A percentile compares a stretch with the other conserved stretches of the same genome.
Evolutionary conservation across 2,113 vertebrate genomes (phyloP).

Genomic region (Sminthopsis crassicaudata): DNA sequence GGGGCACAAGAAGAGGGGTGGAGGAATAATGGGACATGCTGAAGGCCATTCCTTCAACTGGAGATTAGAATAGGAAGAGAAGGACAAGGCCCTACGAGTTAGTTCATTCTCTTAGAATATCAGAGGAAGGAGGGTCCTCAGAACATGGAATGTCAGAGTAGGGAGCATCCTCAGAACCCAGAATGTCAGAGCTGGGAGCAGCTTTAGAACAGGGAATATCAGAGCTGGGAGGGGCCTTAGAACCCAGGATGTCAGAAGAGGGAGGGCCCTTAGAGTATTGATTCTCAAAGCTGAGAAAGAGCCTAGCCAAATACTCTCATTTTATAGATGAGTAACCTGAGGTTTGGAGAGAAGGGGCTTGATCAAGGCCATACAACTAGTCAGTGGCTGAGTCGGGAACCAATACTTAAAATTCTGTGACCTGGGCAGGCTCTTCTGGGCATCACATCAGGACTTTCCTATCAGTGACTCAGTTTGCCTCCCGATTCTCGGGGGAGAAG

Average conservation of each 20-base stretch:
- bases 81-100: not conserved
- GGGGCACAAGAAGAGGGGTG: not conserved
- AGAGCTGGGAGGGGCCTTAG: too few relatives aligned
- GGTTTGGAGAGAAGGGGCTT: not conserved
- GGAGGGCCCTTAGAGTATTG: too few relatives aligned
- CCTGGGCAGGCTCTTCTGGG: not conserved
- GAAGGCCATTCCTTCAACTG: not conserved
- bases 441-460: not conserved
- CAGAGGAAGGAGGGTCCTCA: not conserved
- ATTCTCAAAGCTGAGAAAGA: not conserved
- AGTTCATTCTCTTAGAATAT: not conserved
- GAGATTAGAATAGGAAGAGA: not conserved
- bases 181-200: not conserved
- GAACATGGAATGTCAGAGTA: not conserved
- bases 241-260: too few relatives aligned
- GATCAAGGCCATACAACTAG: not conserved
- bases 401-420: not conserved
- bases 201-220: fast-evolving
- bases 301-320: not conserved
- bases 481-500: not conserved
- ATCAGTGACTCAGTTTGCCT: not conserved
- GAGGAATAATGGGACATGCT: not conserved
- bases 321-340: not conserved
- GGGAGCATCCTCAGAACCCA: fast-evolving
- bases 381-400: not conserved